These are phyloP conservation scores for Sinocyclocheilus rhinocerous DNA, from an alignment of 2,113 vertebrate species.

Conservation along the genomic window DNA sequence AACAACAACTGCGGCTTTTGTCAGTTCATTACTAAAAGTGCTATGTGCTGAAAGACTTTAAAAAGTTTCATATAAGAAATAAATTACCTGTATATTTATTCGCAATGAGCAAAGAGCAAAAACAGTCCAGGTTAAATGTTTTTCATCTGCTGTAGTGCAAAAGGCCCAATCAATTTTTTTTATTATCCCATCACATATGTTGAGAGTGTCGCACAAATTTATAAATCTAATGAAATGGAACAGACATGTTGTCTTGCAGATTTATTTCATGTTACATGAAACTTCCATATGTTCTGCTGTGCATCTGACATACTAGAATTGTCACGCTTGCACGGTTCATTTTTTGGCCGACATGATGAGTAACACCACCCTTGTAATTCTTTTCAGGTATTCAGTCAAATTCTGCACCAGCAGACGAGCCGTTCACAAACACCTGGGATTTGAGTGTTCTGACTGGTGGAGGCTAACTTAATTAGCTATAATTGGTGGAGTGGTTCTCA, in stretches of 20 bases:
- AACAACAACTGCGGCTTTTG: background rate
- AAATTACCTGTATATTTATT: background rate
- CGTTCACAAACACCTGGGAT: slow-evolving; percentile 37
- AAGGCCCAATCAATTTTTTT: background rate
- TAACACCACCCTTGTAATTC: slow-evolving; percentile 25
- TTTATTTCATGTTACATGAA: slow-evolving; percentile 39
- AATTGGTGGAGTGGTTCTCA: slow-evolving; percentile 62
- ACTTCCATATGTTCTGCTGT: slow-evolving; percentile 36
- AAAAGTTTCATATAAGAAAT: background rate
- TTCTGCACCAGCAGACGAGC: slow-evolving; percentile 16
- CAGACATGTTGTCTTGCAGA: slow-evolving; percentile 35
- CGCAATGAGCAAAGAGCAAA: background rate
- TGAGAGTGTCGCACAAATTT: background rate
- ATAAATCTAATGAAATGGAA: slow-evolving; percentile 35
- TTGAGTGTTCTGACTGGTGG: slow-evolving; percentile 50
- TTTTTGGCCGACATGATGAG: slow-evolving; percentile 6
- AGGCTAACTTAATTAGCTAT: slow-evolving; percentile 60
- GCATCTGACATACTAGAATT: slow-evolving; percentile 9
- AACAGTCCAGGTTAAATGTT: background rate
- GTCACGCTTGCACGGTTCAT: background rate
- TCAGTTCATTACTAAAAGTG: background rate
- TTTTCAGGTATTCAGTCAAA: slow-evolving; percentile 36
- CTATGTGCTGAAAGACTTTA: background rate
- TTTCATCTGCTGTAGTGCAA: background rate
- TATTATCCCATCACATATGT: slow-evolving; percentile 12